Evolutionary conservation across 2,797 vertebrate genomes (phyloP).

Genomic region (Megaceryle alcyon): DNA sequence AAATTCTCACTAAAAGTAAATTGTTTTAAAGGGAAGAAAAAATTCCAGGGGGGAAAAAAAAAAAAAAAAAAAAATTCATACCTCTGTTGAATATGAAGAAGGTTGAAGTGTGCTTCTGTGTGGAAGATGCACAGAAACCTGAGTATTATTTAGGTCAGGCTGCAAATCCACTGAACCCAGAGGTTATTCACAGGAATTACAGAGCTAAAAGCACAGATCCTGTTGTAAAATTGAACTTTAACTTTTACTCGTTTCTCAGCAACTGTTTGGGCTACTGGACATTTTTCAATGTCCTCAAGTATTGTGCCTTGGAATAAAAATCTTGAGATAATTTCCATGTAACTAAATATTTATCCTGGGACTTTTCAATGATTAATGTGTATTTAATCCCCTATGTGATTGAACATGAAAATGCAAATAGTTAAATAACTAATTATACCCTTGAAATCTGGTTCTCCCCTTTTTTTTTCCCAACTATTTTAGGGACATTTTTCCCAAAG

Average conservation of each 20-base stretch:
- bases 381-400: constrained; percentile 15
- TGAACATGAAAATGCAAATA: constrained; percentile 31
- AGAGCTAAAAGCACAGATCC: not conserved
- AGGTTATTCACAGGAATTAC: not conserved
- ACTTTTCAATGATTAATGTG: constrained; percentile 1
- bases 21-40: not conserved
- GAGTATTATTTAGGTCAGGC: not conserved
- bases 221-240: constrained; percentile 21
- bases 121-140: not conserved
- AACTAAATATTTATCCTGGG: constrained; percentile 46
- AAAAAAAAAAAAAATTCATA: not conserved
- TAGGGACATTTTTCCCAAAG: not conserved
- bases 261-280: not conserved
- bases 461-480: not conserved
- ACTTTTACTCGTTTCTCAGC: not conserved
- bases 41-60: not conserved
- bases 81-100: not conserved
- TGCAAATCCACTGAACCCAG: constrained; percentile 17
- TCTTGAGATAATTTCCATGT: constrained; percentile 7
- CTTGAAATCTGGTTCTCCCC: not conserved
- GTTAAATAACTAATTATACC: not conserved
- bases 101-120: not conserved
- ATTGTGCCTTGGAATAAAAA: constrained; percentile 23
- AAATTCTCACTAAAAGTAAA: not conserved
- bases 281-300: not conserved